Conservation (phyloP, 2,113 vertebrate species). For the Hemibagrus wyckioides region DNA sequence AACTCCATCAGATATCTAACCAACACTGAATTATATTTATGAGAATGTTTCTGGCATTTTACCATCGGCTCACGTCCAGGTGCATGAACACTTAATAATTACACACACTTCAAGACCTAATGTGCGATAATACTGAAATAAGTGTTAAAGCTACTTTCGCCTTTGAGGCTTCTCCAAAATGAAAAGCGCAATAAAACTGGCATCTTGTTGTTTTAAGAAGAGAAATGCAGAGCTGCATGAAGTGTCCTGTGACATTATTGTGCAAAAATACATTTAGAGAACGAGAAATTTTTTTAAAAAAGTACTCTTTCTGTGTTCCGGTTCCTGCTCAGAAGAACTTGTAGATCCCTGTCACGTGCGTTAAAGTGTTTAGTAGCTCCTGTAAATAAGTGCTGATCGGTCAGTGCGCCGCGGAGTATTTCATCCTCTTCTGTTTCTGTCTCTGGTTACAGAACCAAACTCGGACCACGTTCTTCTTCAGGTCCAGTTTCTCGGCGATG, state of each 20-base stretch:
- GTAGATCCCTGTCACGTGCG: constrained; percentile 71
- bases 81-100: constrained; percentile 26
- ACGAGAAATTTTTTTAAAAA: neutral
- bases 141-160: neutral
- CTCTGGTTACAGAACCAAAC: constrained; percentile 99
- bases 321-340: neutral
- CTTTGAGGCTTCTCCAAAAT: neutral
- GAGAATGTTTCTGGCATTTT: constrained; percentile 11
- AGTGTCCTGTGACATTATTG: constrained; percentile 4
- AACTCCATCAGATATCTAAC: constrained; percentile 13
- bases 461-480: constrained; percentile 98
- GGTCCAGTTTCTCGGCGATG: constrained; percentile 96
- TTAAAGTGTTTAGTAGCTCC: constrained; percentile 24
- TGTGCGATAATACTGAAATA: constrained; percentile 52
- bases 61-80: neutral
- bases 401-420: constrained; percentile 89
- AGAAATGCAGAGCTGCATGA: neutral
- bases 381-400: neutral
- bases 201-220: neutral
- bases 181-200: constrained; percentile 10
- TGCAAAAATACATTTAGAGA: constrained; percentile 26
- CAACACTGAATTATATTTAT: neutral
- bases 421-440: constrained; percentile 99
- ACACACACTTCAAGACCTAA: constrained; percentile 39
- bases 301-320: neutral